phyloP scores from a whole-genome alignment of 2,113 vertebrate species.

The Ptychochromis oligacanthus region DNA sequence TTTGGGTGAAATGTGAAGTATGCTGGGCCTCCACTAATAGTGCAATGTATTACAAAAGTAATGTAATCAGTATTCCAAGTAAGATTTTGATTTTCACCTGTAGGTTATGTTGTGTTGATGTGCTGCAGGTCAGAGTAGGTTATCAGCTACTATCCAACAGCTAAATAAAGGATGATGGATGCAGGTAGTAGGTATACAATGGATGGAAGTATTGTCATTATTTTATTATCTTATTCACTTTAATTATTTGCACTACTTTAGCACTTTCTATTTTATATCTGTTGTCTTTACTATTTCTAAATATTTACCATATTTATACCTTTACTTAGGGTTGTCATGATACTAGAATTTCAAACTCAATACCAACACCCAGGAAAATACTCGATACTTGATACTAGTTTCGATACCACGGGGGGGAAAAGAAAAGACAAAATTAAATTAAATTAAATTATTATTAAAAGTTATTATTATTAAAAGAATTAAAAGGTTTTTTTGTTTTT shows the following conservation, averaged over 20 bases:
- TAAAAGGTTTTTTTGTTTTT: no score
- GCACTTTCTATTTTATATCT: background rate
- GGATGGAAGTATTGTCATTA: background rate
- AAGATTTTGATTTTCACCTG: background rate
- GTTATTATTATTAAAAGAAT: background rate
- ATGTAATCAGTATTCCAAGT: background rate
- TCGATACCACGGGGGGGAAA: no score
- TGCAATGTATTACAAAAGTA: background rate
- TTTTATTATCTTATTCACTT: background rate
- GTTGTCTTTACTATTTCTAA: no score
- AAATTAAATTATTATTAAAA: no score
- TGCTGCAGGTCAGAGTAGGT: background rate
- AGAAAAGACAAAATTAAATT: background rate
- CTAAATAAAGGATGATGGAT: background rate
- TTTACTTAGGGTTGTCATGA: no score
- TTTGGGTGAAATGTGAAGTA: conserved; percentile 10
- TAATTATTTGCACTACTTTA: background rate
- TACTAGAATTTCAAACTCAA: no score
- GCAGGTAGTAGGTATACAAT: background rate
- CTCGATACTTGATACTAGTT: no score
- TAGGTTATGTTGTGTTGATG: background rate
- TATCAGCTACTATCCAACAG: background rate
- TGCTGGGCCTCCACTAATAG: background rate
- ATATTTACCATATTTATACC: no score
- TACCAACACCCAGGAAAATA: no score